phyloP scores from a whole-genome alignment of 2,113 vertebrate species.

The Sakesphorus luctuosus region DNA sequence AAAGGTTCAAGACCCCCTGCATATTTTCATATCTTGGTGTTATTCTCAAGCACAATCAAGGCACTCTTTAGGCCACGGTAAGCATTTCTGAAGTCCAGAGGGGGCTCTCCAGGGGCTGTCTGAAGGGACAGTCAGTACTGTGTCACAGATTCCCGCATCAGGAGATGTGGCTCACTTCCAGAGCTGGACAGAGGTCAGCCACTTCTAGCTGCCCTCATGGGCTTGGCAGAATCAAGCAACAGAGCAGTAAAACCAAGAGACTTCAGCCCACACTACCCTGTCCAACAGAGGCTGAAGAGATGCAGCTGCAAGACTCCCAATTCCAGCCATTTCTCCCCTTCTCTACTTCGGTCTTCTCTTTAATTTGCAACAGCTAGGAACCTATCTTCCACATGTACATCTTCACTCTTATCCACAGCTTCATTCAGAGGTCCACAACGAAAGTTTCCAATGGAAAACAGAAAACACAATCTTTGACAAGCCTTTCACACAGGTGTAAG shows the following conservation, averaged over 20 bases:
- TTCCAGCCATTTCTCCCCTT: neutral
- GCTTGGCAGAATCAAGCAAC: neutral
- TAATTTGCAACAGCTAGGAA: neutral
- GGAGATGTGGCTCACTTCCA: neutral
- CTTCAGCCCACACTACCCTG: neutral
- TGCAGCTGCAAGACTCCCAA: neutral
- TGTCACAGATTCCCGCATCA: neutral
- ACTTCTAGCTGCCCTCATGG: neutral
- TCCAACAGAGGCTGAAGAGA: neutral
- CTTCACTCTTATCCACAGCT: neutral
- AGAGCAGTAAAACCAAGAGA: neutral
- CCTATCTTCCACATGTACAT: neutral
- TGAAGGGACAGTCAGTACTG: neutral
- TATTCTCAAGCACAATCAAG: neutral
- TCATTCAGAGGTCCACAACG: neutral
- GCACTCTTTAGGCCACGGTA: neutral
- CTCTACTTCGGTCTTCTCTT: neutral
- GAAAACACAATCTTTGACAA: neutral
- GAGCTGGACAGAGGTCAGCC: neutral
- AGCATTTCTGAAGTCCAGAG: neutral
- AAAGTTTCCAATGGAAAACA: neutral
- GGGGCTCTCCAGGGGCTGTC: neutral
- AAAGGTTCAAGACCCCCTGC: neutral
- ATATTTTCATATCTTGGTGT: fast-evolving
- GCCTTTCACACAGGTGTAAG: neutral